Percentiles rank a stretch among this genome's conserved stretches.
phyloP scores from a whole-genome alignment of 2,113 vertebrate species.

The Taurulus bubalis region DNA sequence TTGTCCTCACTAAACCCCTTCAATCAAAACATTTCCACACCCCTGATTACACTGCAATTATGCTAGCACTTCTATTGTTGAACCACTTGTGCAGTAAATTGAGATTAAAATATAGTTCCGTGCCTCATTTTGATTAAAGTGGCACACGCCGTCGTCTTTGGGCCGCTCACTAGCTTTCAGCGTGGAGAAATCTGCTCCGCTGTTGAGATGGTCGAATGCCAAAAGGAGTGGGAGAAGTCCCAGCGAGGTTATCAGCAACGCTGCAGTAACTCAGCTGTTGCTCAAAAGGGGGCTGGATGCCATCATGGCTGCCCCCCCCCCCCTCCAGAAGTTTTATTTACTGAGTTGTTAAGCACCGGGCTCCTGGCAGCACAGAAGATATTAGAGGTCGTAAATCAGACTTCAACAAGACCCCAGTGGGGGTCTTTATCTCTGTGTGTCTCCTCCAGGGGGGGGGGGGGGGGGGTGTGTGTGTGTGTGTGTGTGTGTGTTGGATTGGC shows the following conservation, averaged over 20 bases:
- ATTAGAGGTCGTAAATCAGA: conserved; percentile 78
- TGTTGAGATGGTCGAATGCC: conserved; percentile 21
- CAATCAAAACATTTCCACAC: conserved; percentile 20
- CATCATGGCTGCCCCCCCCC: conserved; percentile 56
- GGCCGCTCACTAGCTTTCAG: conserved; percentile 35
- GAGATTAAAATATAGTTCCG: conserved; percentile 22
- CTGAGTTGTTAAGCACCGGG: conserved; percentile 67
- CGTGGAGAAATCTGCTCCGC: conserved; percentile 18
- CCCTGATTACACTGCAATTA: conserved; percentile 22
- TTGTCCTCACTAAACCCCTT: conserved; percentile 3
- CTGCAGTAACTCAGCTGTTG: conserved; percentile 59
- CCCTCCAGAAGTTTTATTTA: conserved; percentile 74
- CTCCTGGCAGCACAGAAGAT: conserved; percentile 70
- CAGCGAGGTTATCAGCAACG: conserved; percentile 55
- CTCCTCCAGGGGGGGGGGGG: conserved; percentile 44
- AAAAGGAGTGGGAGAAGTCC: conserved; percentile 27
- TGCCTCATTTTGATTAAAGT: conserved; percentile 35
- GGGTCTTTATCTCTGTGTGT: conserved; percentile 57
- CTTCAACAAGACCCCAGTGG: conserved; percentile 63
- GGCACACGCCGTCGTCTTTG: conserved; percentile 8
- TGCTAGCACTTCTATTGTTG: neutral
- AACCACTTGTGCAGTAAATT: conserved; percentile 33
- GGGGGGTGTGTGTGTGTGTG: conserved; percentile 15
- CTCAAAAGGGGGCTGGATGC: conserved; percentile 63
- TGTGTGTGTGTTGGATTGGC: conserved; percentile 18